Percentiles rank a stretch among this genome's conserved stretches.
phyloP scores from a whole-genome alignment of 2,888 invertebrate species.

The Margaritifera margaritifera region DNA sequence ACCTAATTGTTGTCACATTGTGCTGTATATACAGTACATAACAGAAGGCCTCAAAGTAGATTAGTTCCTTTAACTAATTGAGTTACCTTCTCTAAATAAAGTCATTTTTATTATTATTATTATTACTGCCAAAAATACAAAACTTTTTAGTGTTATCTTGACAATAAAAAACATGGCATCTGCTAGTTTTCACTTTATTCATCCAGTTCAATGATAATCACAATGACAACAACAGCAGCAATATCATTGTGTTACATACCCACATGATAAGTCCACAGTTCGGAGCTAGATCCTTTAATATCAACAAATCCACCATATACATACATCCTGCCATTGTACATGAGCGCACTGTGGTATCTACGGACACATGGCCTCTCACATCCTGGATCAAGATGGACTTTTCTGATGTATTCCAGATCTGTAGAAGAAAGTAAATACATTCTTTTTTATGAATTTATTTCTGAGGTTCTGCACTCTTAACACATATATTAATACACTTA shows the following conservation, averaged over 20 bases:
- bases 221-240: not conserved
- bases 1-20: no score
- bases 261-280: constrained; percentile 90
- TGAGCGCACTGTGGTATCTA: constrained; percentile 87
- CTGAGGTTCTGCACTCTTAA: not conserved
- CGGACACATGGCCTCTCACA: constrained; percentile 70
- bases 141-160: no score
- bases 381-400: constrained; percentile 38
- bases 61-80: no score
- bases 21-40: no score
- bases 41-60: no score
- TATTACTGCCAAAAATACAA: constrained; percentile 1
- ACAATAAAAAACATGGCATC: no score
- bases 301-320: constrained; percentile 92
- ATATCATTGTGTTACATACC: constrained; percentile 76
- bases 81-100: no score
- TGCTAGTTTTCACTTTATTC: not conserved
- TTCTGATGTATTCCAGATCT: constrained; percentile 52
- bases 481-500: no score
- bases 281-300: constrained; percentile 86
- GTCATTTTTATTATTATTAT: no score
- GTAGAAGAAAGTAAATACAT: constrained; percentile 5
- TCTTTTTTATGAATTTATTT: not conserved
- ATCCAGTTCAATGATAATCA: not conserved
- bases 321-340: constrained; percentile 85